phyloP scores from a whole-genome alignment of 2,113 vertebrate genomes.

The Thomomys bottae region DNA sequence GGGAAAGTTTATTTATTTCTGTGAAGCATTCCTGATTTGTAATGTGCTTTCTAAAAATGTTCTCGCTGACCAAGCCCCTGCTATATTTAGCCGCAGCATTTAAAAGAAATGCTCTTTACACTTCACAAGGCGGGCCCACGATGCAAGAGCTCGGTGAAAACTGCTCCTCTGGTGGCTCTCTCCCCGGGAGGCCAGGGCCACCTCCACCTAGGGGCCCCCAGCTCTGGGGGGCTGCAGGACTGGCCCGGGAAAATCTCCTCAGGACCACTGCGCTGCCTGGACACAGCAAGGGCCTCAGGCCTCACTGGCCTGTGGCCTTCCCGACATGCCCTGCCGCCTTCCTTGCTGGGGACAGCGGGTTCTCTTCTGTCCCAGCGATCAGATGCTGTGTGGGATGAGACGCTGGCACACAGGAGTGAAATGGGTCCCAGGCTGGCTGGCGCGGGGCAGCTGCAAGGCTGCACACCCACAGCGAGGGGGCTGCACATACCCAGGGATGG shows the following conservation, averaged over 20 bases:
- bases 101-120: slow-evolving; percentile 87
- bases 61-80: slow-evolving; percentile 85
- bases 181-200: slow-evolving; percentile 15
- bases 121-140: slow-evolving; percentile 80
- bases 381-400: slow-evolving; percentile 59
- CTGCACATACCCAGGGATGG: fast-evolving
- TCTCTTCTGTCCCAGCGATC: slow-evolving; percentile 59
- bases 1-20: slow-evolving; percentile 98
- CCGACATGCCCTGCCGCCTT: not conserved
- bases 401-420: not conserved
- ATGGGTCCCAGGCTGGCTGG: slow-evolving; percentile 29
- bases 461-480: not conserved
- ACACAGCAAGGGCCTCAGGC: not conserved
- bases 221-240: too few relatives aligned
- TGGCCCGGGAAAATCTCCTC: not conserved
- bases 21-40: slow-evolving; percentile 95
- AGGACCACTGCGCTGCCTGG: not conserved
- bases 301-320: not conserved
- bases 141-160: slow-evolving; percentile 67
- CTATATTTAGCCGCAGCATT: slow-evolving; percentile 92
- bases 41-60: slow-evolving; percentile 89
- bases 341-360: not conserved
- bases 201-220: not conserved
- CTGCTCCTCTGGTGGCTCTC: not conserved
- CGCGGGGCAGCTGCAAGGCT: not conserved